Conservation (phyloP, 2,797 vertebrate genomes). For the Premnoplex brunnescens region DNA sequence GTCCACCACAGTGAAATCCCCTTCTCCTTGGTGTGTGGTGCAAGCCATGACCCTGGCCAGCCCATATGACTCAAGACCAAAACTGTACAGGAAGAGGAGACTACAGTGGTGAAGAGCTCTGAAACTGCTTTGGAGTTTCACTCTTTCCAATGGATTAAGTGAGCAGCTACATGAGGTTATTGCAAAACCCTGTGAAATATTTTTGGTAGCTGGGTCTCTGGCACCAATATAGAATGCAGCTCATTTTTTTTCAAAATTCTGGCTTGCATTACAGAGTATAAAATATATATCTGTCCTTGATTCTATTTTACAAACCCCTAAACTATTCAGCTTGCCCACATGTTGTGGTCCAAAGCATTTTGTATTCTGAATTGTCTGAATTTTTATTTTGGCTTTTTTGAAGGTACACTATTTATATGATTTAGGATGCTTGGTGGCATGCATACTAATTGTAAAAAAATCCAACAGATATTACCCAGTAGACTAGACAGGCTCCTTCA, state of each 20-base stretch:
- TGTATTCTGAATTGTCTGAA: slow-evolving; percentile 36
- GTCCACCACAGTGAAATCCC: background rate
- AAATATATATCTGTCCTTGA: slow-evolving; percentile 6
- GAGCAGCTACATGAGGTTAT: background rate
- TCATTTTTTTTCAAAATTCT: background rate
- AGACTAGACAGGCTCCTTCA: slow-evolving; percentile 40
- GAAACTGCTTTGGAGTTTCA: background rate
- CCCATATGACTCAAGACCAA: rapidly evolving
- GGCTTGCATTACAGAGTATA: background rate
- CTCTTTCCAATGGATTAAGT: background rate
- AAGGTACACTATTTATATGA: background rate
- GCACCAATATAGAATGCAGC: background rate
- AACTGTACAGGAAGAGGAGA: background rate
- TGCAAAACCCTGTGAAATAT: background rate
- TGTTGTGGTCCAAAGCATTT: background rate
- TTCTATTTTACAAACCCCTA: slow-evolving; percentile 17
- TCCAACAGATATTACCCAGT: slow-evolving; percentile 39
- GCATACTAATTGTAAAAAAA: slow-evolving; percentile 24
- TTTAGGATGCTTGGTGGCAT: slow-evolving; percentile 29
- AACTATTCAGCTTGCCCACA: background rate
- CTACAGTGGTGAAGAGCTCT: background rate
- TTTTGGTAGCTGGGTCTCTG: slow-evolving; percentile 4
- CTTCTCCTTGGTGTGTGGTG: background rate
- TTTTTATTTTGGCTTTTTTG: background rate
- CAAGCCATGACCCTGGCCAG: rapidly evolving